Conservation (phyloP, 1,140 invertebrate species). For the Danaus melanippus region DNA sequence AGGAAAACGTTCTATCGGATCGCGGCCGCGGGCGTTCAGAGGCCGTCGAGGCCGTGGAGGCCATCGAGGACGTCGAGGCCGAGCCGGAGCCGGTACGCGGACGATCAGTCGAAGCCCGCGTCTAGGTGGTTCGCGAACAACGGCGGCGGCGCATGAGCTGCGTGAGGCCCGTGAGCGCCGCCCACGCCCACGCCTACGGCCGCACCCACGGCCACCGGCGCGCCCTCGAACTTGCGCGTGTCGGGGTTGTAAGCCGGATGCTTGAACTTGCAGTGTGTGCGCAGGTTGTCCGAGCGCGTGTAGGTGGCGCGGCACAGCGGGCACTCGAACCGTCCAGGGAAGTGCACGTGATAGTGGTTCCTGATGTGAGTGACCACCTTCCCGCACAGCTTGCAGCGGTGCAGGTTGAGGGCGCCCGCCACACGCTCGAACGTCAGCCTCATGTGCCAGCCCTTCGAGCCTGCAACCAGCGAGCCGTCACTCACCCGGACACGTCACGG, state of each 20-base stretch:
- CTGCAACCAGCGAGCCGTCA: constrained; percentile 76
- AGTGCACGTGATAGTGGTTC: constrained; percentile 92
- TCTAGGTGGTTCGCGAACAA: constrained; percentile 61
- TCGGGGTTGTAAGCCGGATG: constrained; percentile 85
- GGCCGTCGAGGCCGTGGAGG: constrained; percentile 44
- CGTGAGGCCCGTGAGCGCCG: constrained; percentile 29
- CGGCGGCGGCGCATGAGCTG: constrained; percentile 58
- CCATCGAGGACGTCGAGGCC: constrained; percentile 44
- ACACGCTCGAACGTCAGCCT: constrained; percentile 91
- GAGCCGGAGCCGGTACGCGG: constrained; percentile 49
- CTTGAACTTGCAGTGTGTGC: constrained; percentile 91
- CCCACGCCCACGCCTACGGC: constrained; percentile 66
- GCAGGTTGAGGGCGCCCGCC: constrained; percentile 89
- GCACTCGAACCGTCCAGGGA: constrained; percentile 89
- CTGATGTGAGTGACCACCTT: constrained; percentile 93
- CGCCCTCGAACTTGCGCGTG: constrained; percentile 85
- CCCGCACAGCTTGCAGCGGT: constrained; percentile 91
- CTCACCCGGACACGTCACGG: constrained; percentile 20
- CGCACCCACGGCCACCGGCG: constrained; percentile 70
- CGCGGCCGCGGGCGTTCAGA: constrained; percentile 41
- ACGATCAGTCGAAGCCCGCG: constrained; percentile 68
- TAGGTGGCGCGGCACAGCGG: constrained; percentile 88
- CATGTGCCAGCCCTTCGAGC: constrained; percentile 93
- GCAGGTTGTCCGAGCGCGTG: constrained; percentile 89
- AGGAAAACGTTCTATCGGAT: constrained; percentile 55